Evolutionary conservation across 2,113 vertebrate genomes (phyloP).

Genomic region (Lagopus muta): DNA sequence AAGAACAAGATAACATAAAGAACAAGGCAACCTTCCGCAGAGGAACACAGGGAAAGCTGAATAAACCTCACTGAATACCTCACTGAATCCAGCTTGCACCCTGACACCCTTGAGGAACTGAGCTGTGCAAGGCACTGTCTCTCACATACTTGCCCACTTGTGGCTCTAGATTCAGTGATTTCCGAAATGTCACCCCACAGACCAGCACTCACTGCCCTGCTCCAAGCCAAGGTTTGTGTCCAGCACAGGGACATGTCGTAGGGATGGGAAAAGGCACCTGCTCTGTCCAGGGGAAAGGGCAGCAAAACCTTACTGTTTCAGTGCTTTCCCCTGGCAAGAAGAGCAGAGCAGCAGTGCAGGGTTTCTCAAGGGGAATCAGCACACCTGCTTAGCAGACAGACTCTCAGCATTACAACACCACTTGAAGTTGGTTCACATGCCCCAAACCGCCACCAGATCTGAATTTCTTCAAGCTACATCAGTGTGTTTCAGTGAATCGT

Average conservation of each 20-base stretch:
- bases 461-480: not conserved
- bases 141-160: not conserved
- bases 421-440: not conserved
- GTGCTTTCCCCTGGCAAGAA: not conserved
- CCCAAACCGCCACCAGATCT: not conserved
- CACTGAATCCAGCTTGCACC: not conserved
- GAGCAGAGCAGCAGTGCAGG: rapidly evolving
- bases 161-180: not conserved
- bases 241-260: rapidly evolving
- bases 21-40: not conserved
- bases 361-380: not conserved
- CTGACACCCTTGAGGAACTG: not conserved
- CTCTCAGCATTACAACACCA: not conserved
- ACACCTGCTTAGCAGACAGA: not conserved
- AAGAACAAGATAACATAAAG: too few relatives aligned
- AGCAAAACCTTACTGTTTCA: not conserved
- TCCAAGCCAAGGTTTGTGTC: not conserved
- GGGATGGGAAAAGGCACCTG: rapidly evolving
- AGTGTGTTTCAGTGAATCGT: not conserved
- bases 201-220: not conserved
- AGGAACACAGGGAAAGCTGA: not conserved
- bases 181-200: not conserved
- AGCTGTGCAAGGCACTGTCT: not conserved
- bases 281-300: not conserved
- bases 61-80: conserved; percentile 14